phyloP scores from a whole-genome alignment of 2,888 invertebrate species.

The Dasypogon diadema region DNA sequence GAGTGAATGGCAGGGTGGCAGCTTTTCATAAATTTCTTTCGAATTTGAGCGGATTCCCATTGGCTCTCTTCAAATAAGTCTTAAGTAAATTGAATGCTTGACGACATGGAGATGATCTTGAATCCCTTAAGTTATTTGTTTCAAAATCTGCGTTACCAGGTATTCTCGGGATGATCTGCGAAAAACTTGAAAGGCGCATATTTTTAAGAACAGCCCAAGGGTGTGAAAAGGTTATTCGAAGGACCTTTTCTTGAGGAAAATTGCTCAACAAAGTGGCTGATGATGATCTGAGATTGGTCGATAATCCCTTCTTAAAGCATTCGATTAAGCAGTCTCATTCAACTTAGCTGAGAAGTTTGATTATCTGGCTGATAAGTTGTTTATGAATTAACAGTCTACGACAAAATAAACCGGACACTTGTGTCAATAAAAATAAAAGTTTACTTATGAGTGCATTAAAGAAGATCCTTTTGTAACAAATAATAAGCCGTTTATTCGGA shows the following conservation, averaged over 20 bases:
- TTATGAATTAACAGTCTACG: too few species aligned
- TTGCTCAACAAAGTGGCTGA: too few species aligned
- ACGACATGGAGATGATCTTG: neutral
- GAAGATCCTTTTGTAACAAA: too few species aligned
- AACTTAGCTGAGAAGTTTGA: too few species aligned
- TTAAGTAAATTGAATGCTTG: neutral
- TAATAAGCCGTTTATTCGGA: too few species aligned
- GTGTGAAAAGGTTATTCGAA: neutral
- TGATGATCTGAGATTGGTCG: too few species aligned
- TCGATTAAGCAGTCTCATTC: too few species aligned
- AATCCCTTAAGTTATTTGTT: constrained; percentile 10
- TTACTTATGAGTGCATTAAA: too few species aligned
- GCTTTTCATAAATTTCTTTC: constrained; percentile 4
- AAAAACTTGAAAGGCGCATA: neutral
- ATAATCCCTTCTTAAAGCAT: too few species aligned
- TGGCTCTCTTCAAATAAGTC: neutral
- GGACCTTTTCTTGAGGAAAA: neutral
- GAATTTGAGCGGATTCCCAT: neutral
- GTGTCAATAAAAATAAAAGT: too few species aligned
- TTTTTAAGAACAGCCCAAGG: neutral
- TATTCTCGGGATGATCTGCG: neutral
- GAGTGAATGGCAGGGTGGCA: neutral
- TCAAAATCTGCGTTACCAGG: constrained; percentile 2
- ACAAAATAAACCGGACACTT: too few species aligned
- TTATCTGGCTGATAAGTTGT: too few species aligned